Conservation (phyloP, 2,888 invertebrate species). For the Yponomeuta malinellus region DNA sequence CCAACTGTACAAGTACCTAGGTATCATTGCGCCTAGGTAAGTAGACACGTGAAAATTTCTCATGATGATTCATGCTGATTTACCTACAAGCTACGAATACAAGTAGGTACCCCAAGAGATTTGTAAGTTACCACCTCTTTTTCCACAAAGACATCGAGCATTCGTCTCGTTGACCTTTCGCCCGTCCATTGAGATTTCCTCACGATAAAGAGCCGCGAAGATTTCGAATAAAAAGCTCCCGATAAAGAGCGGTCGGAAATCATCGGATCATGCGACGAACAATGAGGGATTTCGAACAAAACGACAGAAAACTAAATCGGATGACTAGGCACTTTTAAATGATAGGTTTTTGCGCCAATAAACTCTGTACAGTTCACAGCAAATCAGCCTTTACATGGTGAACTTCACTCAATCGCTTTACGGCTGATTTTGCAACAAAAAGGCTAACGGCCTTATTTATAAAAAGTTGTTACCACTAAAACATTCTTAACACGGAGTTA, state of each 20-base stretch:
- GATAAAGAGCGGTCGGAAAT: conserved; percentile 23
- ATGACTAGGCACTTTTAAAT: conserved; percentile 58
- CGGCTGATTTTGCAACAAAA: too few relatives aligned
- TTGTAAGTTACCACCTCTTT: background rate
- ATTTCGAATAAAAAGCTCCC: background rate
- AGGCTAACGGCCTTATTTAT: too few relatives aligned
- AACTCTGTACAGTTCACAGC: too few relatives aligned
- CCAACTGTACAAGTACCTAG: too few relatives aligned
- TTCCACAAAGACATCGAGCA: conserved; percentile 7
- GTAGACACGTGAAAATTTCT: too few relatives aligned
- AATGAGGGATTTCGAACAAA: conserved; percentile 53
- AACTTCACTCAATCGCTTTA: too few relatives aligned
- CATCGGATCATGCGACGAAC: conserved; percentile 34
- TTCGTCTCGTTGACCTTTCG: conserved; percentile 43
- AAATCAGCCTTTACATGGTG: too few relatives aligned
- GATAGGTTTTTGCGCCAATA: conserved; percentile 15
- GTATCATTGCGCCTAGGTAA: too few relatives aligned
- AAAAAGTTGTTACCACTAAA: too few relatives aligned
- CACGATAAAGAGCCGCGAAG: background rate
- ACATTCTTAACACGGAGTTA: too few relatives aligned
- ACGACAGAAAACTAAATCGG: conserved; percentile 58
- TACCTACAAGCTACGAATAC: too few relatives aligned
- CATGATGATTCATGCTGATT: too few relatives aligned
- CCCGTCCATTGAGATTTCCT: background rate
- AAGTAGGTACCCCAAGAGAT: background rate